A percentile compares a stretch with the other conserved stretches of the same genome.
Evolutionary conservation across 2,797 vertebrate genomes (phyloP).

Genomic region (Myotis daubentonii): DNA sequence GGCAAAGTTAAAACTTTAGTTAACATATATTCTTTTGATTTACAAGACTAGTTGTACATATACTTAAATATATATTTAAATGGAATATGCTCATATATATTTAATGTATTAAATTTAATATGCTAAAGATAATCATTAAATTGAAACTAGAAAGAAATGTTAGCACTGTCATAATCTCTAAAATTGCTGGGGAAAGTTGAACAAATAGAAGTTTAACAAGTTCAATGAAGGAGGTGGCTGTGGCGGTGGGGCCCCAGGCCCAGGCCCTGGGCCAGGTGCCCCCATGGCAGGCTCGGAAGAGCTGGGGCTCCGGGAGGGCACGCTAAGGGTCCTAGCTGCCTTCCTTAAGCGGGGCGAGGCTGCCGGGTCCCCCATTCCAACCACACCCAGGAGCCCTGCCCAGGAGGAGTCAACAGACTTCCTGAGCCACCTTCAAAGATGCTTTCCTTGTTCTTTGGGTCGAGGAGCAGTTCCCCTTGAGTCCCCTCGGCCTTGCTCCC

Average conservation of each 20-base stretch:
- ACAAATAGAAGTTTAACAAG: too few relatives aligned
- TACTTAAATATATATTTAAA: background rate
- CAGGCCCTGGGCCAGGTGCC: slow-evolving; percentile 47
- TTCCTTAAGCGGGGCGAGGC: slow-evolving; percentile 85
- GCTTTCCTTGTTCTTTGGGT: slow-evolving; percentile 72
- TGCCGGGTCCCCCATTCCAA: slow-evolving; percentile 59
- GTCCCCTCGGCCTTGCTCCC: slow-evolving; percentile 72
- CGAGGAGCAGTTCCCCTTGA: slow-evolving; percentile 14
- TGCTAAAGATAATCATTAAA: background rate
- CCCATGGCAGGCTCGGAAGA: slow-evolving; percentile 76
- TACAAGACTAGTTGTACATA: background rate
- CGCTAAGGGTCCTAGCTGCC: slow-evolving; percentile 88
- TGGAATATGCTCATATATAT: background rate
- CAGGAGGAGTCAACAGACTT: slow-evolving; percentile 74
- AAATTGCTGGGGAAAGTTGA: background rate
- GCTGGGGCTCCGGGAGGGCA: slow-evolving; percentile 87
- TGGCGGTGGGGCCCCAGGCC: too few relatives aligned
- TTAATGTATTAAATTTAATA: background rate
- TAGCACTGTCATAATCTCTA: background rate
- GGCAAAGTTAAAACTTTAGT: slow-evolving; percentile 22
- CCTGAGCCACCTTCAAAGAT: slow-evolving; percentile 76
- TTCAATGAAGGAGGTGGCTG: too few relatives aligned
- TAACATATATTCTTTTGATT: slow-evolving; percentile 4
- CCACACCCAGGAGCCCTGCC: slow-evolving; percentile 76
- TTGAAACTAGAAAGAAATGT: slow-evolving; percentile 9